Evolutionary conservation across 2,113 vertebrate species (phyloP), one percentile per base, ranked within the genome.

Genomic region (Lasiurus borealis): DNA sequence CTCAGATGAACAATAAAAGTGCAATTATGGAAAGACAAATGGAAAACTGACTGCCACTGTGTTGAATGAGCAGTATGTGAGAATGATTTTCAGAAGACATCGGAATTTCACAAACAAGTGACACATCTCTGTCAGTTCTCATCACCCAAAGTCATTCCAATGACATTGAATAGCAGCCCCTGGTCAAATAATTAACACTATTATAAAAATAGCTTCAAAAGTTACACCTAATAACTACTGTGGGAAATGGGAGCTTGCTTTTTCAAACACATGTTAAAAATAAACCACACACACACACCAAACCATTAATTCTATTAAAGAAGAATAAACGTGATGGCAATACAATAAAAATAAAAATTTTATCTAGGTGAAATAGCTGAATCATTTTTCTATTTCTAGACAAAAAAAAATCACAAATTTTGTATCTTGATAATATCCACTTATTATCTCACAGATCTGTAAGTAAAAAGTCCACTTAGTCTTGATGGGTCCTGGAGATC

Each of bases 111-210:
- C 91, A 90, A 0, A 0, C 15, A 80, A 72, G 78, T 34, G 44
- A 14, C 50, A 48, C 4, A 0, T 21, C 48, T 50, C 73, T 80
- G 15, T 83, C 88, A n/a, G 4, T 73, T 89, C 88, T 78, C 59
- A 90, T 46, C 31, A 34, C 75, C 69, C 46, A 3, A 71, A 95
- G 88, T 34, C 44, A 46, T 50, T 81, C 78, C 75, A 86, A 7
- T 3, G 8, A 73, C 80, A 86, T 7, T 82, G 36, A 89, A 25
- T 19, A 50, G 36, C 16, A 10, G 52, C 31, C 59, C 69, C 52
- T 34, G 11, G 62, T 82, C 12, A 92, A 87, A 54, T 85, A 76
- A 96, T 29, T 68, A 93, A 72, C 31, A 59, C 85, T 62, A 88
- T 19, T 21, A 15, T 4, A 46, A 91, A 84, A 21, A 77, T 7